These are phyloP conservation scores for Halcyon chelicuti DNA, from an alignment of 2,797 vertebrate species.

Conservation along the genomic window DNA sequence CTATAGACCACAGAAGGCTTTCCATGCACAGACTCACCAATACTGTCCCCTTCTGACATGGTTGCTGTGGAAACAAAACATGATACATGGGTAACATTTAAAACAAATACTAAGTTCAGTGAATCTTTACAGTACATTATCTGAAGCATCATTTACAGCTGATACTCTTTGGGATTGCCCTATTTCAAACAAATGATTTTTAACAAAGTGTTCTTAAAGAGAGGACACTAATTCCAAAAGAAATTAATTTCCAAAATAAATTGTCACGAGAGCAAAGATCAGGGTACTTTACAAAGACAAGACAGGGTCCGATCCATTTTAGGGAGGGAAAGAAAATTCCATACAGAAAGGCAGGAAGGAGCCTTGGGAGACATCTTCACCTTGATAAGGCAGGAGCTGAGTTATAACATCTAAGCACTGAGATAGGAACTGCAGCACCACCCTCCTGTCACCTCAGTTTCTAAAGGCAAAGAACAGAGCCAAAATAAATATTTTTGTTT, in stretches of 20 bases:
- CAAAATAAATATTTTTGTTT: background rate
- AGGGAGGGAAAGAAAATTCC: background rate
- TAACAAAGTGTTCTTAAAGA: background rate
- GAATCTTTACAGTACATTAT: background rate
- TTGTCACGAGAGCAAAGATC: background rate
- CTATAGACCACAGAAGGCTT: constrained; percentile 90
- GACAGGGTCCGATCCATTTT: background rate
- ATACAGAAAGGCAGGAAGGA: background rate
- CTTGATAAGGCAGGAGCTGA: background rate
- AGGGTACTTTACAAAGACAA: background rate
- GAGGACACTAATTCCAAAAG: background rate
- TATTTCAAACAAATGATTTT: background rate
- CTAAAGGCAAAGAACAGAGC: background rate
- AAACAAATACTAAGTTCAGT: background rate
- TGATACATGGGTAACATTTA: background rate
- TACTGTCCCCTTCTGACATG: constrained; percentile 99
- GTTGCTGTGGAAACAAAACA: constrained; percentile 72
- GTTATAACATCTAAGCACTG: background rate
- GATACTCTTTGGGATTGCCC: background rate
- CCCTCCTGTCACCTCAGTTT: background rate
- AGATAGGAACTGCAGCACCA: background rate
- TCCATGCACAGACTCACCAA: constrained; percentile 95
- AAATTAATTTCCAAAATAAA: background rate
- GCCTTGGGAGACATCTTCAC: background rate
- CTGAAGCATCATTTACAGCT: background rate